Conservation (phyloP, 2,797 vertebrate genomes). For the Nyctalus aviator region DNA sequence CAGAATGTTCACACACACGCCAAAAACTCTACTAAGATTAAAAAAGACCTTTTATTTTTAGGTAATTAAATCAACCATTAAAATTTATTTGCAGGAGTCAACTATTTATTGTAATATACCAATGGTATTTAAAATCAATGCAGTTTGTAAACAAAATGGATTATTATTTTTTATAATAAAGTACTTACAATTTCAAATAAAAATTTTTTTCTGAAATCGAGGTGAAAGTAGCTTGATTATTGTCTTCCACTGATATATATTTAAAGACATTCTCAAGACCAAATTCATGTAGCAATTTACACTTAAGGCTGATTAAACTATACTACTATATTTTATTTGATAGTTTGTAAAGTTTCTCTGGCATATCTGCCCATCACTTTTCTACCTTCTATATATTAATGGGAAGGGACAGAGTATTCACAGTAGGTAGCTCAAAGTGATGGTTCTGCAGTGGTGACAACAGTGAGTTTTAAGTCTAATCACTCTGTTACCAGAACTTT, state of each 20-base stretch:
- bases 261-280: conserved; percentile 35
- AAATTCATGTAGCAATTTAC: conserved; percentile 50
- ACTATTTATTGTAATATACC: background rate
- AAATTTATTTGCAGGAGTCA: conserved; percentile 46
- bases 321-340: conserved; percentile 20
- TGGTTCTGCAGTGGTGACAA: background rate
- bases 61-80: conserved; percentile 27
- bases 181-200: conserved; percentile 34
- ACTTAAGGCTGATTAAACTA: conserved; percentile 31
- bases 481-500: background rate
- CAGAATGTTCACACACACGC: background rate
- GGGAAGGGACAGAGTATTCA: background rate
- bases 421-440: background rate
- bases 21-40: background rate
- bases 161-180: conserved; percentile 49
- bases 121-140: conserved; percentile 58
- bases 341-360: conserved; percentile 21
- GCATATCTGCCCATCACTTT: background rate
- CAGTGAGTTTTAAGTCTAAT: conserved; percentile 25
- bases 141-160: conserved; percentile 19
- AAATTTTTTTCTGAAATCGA: conserved; percentile 39
- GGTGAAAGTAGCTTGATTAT: conserved; percentile 27
- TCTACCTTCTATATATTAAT: background rate
- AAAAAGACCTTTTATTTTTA: conserved; percentile 27
- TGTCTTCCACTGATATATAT: conserved; percentile 29